A percentile compares a stretch with the other conserved stretches of the same genome.
These are phyloP conservation scores for Cecropterus lyciades DNA, from an alignment of 1,140 invertebrate species.

Conservation along the genomic window DNA sequence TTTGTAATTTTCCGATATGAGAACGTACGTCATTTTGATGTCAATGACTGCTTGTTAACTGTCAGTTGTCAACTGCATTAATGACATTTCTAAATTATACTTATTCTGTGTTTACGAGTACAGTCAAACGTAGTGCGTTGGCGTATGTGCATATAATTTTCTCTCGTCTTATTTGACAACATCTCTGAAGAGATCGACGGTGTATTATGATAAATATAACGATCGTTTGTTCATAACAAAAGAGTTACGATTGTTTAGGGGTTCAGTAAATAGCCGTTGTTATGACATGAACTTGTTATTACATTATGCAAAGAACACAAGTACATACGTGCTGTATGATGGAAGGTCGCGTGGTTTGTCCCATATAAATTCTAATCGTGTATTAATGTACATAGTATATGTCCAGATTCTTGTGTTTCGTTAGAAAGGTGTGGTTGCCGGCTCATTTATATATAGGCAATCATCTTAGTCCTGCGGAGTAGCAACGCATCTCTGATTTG, in stretches of 20 bases:
- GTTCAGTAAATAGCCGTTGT: constrained; percentile 1
- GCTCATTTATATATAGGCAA: too few relatives aligned
- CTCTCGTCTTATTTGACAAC: constrained; percentile 33
- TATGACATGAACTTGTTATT: constrained; percentile 10
- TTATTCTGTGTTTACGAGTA: constrained; percentile 4
- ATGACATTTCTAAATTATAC: constrained; percentile 6
- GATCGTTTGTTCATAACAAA: constrained; percentile 22
- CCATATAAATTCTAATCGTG: too few relatives aligned
- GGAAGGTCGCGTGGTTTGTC: too few relatives aligned
- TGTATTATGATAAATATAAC: constrained; percentile 18
- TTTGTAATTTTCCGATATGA: too few relatives aligned
- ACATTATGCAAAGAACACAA: neutral
- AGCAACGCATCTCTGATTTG: too few relatives aligned
- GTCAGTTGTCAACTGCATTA: neutral
- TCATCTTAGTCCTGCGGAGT: too few relatives aligned
- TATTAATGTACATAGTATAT: too few relatives aligned
- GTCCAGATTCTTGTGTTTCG: too few relatives aligned
- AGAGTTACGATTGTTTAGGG: constrained; percentile 22
- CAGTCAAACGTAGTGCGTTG: constrained; percentile 22
- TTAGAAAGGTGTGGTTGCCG: too few relatives aligned
- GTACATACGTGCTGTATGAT: too few relatives aligned
- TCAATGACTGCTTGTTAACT: too few relatives aligned
- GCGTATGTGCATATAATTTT: constrained; percentile 35
- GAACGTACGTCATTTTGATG: too few relatives aligned
- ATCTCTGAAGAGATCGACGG: constrained; percentile 10